phyloP scores from a whole-genome alignment of 2,888 invertebrate species.

The Tipula vernalis region DNA sequence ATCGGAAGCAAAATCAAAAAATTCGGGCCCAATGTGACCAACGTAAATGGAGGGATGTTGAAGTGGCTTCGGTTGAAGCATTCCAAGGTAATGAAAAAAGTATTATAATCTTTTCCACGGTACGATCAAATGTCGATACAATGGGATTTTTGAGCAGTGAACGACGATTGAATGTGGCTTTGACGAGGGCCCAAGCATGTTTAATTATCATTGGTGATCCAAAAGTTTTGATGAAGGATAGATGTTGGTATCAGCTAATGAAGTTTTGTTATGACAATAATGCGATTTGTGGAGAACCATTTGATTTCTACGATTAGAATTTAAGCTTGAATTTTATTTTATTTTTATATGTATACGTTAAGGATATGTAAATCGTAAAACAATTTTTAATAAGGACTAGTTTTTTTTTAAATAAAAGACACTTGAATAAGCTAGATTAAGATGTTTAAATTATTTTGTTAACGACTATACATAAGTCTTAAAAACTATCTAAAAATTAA shows the following conservation, averaged over 20 bases:
- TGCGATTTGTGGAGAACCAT: background rate
- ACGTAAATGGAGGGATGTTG: constrained; percentile 35
- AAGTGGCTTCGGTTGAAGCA: constrained; percentile 41
- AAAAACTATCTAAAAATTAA: too few relatives aligned
- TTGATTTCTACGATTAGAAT: background rate
- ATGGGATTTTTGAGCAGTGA: constrained; percentile 28
- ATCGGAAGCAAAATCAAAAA: constrained; percentile 34
- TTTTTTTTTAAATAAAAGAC: too few relatives aligned
- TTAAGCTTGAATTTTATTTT: too few relatives aligned
- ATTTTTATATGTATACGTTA: too few relatives aligned
- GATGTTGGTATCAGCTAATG: constrained; percentile 24
- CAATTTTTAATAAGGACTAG: too few relatives aligned
- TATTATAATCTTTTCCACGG: constrained; percentile 57
- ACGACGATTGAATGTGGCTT: constrained; percentile 16
- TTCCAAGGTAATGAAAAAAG: constrained; percentile 70
- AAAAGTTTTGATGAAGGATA: constrained; percentile 19
- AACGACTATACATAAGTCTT: too few relatives aligned
- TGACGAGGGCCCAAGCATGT: constrained; percentile 47
- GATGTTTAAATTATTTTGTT: too few relatives aligned
- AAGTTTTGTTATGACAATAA: constrained; percentile 21
- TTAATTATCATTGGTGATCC: constrained; percentile 43
- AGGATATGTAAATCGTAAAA: too few relatives aligned
- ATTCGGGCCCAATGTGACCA: constrained; percentile 15
- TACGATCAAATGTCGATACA: constrained; percentile 8
- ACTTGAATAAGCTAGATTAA: too few relatives aligned